phyloP scores from a whole-genome alignment of 1,140 invertebrate genomes.

The Diorhabda elongata region DNA sequence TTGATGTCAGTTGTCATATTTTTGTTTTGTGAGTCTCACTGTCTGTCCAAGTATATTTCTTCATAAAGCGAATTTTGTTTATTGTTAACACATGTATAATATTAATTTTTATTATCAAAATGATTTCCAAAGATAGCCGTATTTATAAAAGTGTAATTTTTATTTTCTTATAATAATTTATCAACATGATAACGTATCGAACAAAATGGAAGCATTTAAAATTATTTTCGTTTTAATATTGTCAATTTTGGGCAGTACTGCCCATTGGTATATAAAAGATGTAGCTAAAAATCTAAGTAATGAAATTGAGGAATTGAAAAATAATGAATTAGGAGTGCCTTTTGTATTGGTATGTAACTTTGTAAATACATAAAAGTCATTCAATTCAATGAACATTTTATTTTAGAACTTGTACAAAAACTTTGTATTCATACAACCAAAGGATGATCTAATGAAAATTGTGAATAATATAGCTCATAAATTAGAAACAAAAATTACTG shows the following conservation, averaged over 20 bases:
- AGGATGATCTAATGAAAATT: neutral
- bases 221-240: neutral
- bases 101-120: too few species aligned
- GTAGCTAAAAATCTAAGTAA: slow-evolving; percentile 5
- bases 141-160: neutral
- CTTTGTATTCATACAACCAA: neutral
- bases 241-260: neutral
- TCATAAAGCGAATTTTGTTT: too few species aligned
- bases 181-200: slow-evolving; percentile 3
- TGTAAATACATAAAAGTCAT: slow-evolving; percentile 5
- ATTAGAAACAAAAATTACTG: slow-evolving; percentile 5
- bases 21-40: too few species aligned
- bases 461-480: slow-evolving; percentile 5
- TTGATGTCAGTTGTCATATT: too few species aligned
- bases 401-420: slow-evolving; percentile 14
- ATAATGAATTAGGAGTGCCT: slow-evolving; percentile 13
- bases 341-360: slow-evolving; percentile 4
- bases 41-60: too few species aligned
- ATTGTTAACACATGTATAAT: too few species aligned
- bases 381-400: slow-evolving; percentile 5
- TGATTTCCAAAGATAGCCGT: too few species aligned
- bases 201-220: slow-evolving; percentile 12
- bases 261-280: slow-evolving; percentile 6
- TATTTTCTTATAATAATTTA: neutral
- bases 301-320: slow-evolving; percentile 2